Evolutionary conservation across 2,113 vertebrate genomes (phyloP).

Genomic region (Indri indri): DNA sequence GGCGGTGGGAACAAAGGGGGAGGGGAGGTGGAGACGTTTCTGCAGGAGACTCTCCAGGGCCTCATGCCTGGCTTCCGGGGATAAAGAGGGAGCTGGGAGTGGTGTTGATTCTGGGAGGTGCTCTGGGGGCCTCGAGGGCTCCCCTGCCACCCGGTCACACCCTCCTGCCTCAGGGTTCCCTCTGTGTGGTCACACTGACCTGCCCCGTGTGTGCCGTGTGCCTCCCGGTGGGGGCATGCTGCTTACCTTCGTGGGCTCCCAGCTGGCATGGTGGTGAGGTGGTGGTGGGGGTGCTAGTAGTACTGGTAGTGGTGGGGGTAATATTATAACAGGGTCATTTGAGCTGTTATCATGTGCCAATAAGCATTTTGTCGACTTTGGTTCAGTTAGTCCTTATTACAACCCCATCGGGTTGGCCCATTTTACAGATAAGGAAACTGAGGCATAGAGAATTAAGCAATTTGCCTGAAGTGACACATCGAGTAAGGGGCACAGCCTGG

Average conservation of each 20-base stretch:
- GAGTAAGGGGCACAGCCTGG: neutral
- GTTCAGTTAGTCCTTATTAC: neutral
- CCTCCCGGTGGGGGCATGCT: neutral
- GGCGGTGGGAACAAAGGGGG: neutral
- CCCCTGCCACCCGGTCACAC: too few relatives aligned
- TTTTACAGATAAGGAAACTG: neutral
- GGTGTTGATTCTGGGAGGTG: neutral
- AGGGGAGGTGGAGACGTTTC: neutral
- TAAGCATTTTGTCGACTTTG: neutral
- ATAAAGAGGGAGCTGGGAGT: neutral
- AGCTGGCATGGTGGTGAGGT: neutral
- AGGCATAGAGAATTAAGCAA: neutral
- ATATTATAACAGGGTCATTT: neutral
- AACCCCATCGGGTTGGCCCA: neutral
- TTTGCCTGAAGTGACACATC: neutral
- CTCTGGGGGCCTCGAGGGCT: neutral
- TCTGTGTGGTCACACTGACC: neutral
- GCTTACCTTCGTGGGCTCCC: neutral
- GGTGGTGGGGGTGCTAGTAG: neutral
- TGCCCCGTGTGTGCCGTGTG: neutral
- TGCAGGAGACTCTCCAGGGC: neutral
- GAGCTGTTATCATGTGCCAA: neutral
- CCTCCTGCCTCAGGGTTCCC: neutral
- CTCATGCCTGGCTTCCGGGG: neutral
- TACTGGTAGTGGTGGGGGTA: accelerated